Percentiles rank a stretch among this genome's conserved stretches.
phyloP scores from a whole-genome alignment of 2,888 invertebrate species.

The Mesoligia furuncula region DNA sequence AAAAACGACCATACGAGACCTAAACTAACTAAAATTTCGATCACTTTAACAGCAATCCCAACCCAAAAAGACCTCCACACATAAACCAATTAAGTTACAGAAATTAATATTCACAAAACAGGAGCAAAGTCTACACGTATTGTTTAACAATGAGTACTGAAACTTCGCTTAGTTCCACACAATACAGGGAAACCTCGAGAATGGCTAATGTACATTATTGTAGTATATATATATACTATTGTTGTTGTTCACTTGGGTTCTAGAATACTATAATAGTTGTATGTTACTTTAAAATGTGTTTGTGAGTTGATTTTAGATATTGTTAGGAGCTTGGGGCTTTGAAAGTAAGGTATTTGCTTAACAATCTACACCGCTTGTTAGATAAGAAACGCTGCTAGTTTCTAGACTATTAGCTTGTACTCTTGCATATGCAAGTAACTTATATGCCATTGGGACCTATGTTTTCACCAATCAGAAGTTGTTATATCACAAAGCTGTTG shows the following conservation, averaged over 20 bases:
- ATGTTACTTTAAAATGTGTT: conserved; percentile 13
- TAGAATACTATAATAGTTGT: conserved; percentile 8
- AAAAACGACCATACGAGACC: background rate
- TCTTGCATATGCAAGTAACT: background rate
- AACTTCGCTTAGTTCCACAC: conserved; percentile 33
- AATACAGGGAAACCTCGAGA: conserved; percentile 33
- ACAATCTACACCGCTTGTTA: background rate
- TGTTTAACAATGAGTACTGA: conserved; percentile 34
- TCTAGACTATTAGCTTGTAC: background rate
- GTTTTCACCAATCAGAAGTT: background rate
- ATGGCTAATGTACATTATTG: conserved; percentile 13
- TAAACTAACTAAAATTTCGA: conserved; percentile 1
- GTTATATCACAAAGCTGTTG: no score
- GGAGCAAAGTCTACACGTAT: conserved; percentile 36
- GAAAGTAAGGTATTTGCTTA: background rate
- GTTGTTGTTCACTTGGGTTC: conserved; percentile 10
- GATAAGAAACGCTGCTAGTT: background rate
- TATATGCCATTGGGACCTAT: background rate
- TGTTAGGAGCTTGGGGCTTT: background rate
- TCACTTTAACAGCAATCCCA: background rate
- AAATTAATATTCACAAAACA: conserved; percentile 48
- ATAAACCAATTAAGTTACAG: conserved; percentile 19
- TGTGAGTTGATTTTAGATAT: conserved; percentile 5
- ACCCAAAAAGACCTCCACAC: conserved; percentile 8
- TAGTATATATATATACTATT: background rate